Base-by-base conservation (phyloP, 2,797 vertebrate genomes). In the Cossypha niveicapilla region DNA sequence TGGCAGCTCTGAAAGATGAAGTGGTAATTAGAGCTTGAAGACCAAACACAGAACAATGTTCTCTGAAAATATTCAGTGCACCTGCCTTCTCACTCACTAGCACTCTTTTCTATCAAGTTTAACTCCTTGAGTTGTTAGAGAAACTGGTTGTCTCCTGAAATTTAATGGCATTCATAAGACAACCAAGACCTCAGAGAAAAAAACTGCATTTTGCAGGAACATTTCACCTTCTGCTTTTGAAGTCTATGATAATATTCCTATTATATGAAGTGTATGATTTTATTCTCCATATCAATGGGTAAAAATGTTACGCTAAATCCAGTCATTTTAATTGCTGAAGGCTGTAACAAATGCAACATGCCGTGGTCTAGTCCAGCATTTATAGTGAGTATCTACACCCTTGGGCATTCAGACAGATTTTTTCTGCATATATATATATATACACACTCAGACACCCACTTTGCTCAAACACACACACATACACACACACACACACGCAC, bases 311-410 rank as follows among this genome's bases (percentile, higher is more conserved):
- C 6, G 15, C 70, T 78, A 57, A 90, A 90, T 72, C 39, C 54
- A 86, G 30, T 9, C n/a, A 13, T 51, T 86, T 70, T 86, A 94
- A 93, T 67, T 94, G 88, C 83, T 73, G 73, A 81, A 91, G 51
- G 32, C 24, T 54, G 71, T 77, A 87, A 79, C 63, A 87, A 87
- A 86, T 72, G 58, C 61, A 82, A 87, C 78, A 37, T 44, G 57
- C 71, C 74, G 74, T 27, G 53, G 62, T 78, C 50, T 35, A 61
- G 32, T 65, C 81, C 86, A 82, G 62, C 56, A 79, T 85, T 79
- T 93, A 86, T 2, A 77, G 53, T 15, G 48, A 75, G 37, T 44
- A 73, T 48, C 70, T 71, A 57, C 62, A 81, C n/a, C 34, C 62
- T 41, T 72, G 71, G 61, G 57, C 72, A 76, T 58, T 92, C 82